Conservation (phyloP, 2,797 vertebrate genomes). For the Zenarchopterus dispar region DNA sequence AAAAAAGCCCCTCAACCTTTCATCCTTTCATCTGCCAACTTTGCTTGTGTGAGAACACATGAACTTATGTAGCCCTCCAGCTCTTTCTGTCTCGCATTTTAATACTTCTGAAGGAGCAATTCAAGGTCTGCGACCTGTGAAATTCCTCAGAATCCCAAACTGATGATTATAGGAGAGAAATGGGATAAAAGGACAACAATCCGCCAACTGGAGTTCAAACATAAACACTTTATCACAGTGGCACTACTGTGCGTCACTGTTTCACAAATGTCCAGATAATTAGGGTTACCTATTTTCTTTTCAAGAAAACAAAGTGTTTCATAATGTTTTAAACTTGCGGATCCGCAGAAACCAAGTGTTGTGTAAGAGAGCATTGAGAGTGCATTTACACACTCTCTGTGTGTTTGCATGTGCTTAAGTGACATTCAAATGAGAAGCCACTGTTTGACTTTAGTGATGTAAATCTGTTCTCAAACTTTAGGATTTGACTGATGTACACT, state of each 20-base stretch:
- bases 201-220: neutral
- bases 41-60: conserved; percentile 7
- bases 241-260: neutral
- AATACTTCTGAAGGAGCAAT: neutral
- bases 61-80: conserved; percentile 9
- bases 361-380: neutral
- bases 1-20: conserved; percentile 19
- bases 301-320: too few species aligned
- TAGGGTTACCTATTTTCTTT: neutral
- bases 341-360: too few species aligned
- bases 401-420: conserved; percentile 19
- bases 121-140: neutral
- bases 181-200: neutral
- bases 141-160: conserved; percentile 1
- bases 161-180: too few species aligned
- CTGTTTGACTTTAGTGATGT: conserved; percentile 17
- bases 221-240: neutral
- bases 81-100: conserved; percentile 11
- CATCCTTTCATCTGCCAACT: conserved; percentile 23
- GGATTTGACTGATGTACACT: neutral
- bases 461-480: conserved; percentile 11
- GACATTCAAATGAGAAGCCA: conserved; percentile 15
- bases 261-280: neutral
- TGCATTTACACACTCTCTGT: neutral
- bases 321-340: too few species aligned